phyloP scores from a whole-genome alignment of 1,140 invertebrate genomes.

The Scaptomyza montana region DNA sequence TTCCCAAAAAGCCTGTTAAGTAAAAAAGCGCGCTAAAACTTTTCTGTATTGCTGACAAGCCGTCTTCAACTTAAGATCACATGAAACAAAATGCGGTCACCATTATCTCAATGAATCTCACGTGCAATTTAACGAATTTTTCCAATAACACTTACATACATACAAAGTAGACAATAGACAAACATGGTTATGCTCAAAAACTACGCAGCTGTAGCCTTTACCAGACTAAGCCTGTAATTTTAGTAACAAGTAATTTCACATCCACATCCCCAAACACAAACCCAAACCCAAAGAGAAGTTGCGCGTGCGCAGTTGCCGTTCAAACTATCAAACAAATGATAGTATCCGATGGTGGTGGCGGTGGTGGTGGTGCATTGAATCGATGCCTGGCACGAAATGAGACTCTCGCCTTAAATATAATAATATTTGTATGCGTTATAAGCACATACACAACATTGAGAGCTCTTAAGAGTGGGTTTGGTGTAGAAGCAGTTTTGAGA shows the following conservation, averaged over 20 bases:
- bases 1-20: background rate
- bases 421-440: conserved; percentile 78
- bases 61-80: conserved; percentile 29
- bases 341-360: conserved; percentile 37
- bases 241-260: conserved; percentile 34
- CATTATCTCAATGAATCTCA: conserved; percentile 60
- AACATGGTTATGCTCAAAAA: conserved; percentile 23
- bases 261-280: conserved; percentile 7
- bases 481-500: conserved; percentile 2
- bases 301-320: conserved; percentile 68
- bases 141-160: conserved; percentile 59
- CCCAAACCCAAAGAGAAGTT: conserved; percentile 22
- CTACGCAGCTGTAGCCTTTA: conserved; percentile 39
- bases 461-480: background rate
- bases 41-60: background rate
- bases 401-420: conserved; percentile 58
- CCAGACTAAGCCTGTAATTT: conserved; percentile 37
- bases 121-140: conserved; percentile 69
- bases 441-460: conserved; percentile 28
- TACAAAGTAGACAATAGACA: conserved; percentile 23
- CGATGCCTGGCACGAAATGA: conserved; percentile 72
- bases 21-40: no score
- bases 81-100: conserved; percentile 11
- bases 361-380: conserved; percentile 29
- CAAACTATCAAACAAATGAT: conserved; percentile 32